Conservation (phyloP, 2,113 vertebrate species). For the Heloderma charlesbogerti region DNA sequence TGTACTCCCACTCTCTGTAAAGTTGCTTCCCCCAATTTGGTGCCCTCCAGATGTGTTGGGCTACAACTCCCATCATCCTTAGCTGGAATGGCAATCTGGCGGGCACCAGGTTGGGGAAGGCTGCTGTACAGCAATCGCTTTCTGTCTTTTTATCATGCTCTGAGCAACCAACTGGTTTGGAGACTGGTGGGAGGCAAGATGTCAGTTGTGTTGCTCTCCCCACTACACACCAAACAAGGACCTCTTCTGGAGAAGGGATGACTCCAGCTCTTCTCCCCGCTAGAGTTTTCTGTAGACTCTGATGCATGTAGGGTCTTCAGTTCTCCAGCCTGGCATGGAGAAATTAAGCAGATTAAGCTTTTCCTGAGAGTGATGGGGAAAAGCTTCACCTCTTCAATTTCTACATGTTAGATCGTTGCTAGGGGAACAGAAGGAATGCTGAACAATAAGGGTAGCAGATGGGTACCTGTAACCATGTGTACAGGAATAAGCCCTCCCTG, state of each 20-base stretch:
- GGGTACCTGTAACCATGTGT: not conserved
- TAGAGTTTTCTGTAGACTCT: not conserved
- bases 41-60: too few species aligned
- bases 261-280: not conserved
- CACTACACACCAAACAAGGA: not conserved
- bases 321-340: not conserved
- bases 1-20: not conserved
- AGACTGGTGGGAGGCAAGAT: too few species aligned
- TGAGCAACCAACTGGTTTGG: not conserved
- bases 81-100: too few species aligned
- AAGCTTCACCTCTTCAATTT: not conserved
- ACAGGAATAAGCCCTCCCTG: not conserved
- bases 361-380: not conserved
- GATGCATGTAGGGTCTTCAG: too few species aligned
- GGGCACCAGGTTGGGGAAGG: not conserved
- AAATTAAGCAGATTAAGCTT: not conserved
- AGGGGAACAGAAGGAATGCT: not conserved
- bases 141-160: not conserved
- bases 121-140: too few species aligned
- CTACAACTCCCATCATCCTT: too few species aligned
- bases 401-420: not conserved
- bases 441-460: not conserved
- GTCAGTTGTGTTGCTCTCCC: not conserved
- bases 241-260: not conserved
- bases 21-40: too few species aligned